phyloP scores from a whole-genome alignment of 2,888 invertebrate species.

The Cephus sareptanus region DNA sequence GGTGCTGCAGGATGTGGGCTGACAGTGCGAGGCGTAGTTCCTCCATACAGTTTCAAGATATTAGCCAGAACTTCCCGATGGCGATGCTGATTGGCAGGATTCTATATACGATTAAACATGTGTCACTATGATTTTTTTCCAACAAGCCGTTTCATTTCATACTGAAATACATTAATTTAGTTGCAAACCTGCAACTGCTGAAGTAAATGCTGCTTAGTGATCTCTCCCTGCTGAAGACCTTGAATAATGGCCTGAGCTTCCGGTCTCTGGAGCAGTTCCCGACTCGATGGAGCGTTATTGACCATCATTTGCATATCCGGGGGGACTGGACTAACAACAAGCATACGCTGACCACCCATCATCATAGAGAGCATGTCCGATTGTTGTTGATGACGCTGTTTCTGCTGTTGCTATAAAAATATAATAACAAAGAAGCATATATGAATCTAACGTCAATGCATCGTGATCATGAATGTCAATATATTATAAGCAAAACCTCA shows the following conservation, averaged over 20 bases:
- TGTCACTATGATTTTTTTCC: neutral
- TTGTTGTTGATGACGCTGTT: constrained; percentile 56
- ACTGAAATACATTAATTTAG: neutral
- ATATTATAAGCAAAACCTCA: neutral
- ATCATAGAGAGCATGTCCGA: constrained; percentile 70
- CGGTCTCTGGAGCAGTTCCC: constrained; percentile 77
- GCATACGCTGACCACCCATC: constrained; percentile 71
- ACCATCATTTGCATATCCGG: constrained; percentile 67
- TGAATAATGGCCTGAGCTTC: constrained; percentile 83
- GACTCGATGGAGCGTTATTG: constrained; percentile 68
- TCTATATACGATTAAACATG: constrained; percentile 53
- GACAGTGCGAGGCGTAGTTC: constrained; percentile 57
- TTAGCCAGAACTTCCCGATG: constrained; percentile 79
- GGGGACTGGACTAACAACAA: constrained; percentile 67
- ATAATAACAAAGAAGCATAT: neutral
- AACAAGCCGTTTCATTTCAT: neutral
- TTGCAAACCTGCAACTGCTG: constrained; percentile 74
- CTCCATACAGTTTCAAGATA: constrained; percentile 71
- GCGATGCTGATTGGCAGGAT: constrained; percentile 79
- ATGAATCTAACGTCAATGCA: neutral
- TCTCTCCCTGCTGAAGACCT: constrained; percentile 81
- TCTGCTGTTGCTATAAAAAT: constrained; percentile 51
- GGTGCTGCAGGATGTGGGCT: constrained; percentile 65
- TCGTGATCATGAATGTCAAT: no score
- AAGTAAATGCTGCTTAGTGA: constrained; percentile 79